Evolutionary conservation across 2,797 vertebrate genomes (phyloP).

Genomic region (Rallus crepitans): DNA sequence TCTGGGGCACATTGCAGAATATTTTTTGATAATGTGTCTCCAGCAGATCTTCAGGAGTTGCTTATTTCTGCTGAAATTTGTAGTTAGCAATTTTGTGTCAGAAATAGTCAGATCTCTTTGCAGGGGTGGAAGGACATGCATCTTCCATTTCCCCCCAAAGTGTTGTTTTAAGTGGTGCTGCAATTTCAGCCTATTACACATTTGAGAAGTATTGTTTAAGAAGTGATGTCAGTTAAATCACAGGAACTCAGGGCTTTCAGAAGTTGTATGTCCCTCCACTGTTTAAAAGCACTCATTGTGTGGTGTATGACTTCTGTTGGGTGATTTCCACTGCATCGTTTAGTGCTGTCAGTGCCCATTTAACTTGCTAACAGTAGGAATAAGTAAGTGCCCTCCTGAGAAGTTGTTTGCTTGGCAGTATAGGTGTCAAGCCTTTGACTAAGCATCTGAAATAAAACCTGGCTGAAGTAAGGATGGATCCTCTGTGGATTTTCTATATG

Average conservation of each 20-base stretch:
- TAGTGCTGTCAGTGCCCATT: conserved; percentile 60
- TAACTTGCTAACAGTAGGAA: conserved; percentile 33
- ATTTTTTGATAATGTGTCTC: neutral
- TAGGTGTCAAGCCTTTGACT: conserved; percentile 45
- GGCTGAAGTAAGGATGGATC: neutral
- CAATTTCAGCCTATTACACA: neutral
- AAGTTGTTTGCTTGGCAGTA: conserved; percentile 42
- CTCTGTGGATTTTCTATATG: neutral
- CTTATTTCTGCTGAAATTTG: conserved; percentile 25
- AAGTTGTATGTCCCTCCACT: neutral
- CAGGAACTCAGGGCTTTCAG: neutral
- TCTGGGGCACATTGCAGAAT: neutral
- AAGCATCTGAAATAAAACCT: conserved; percentile 40
- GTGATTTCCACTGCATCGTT: conserved; percentile 52
- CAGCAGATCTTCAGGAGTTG: neutral
- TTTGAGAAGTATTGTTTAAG: neutral
- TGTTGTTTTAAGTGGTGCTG: neutral
- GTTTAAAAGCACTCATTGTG: conserved; percentile 30
- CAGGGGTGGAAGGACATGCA: neutral
- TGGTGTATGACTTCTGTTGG: neutral
- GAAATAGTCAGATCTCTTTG: neutral
- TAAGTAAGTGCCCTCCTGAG: conserved; percentile 37
- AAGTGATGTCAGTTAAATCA: conserved; percentile 16
- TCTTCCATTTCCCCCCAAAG: neutral
- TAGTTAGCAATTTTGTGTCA: neutral